Conservation (phyloP, 1,140 invertebrate species). For the Solenopsis fugax region DNA sequence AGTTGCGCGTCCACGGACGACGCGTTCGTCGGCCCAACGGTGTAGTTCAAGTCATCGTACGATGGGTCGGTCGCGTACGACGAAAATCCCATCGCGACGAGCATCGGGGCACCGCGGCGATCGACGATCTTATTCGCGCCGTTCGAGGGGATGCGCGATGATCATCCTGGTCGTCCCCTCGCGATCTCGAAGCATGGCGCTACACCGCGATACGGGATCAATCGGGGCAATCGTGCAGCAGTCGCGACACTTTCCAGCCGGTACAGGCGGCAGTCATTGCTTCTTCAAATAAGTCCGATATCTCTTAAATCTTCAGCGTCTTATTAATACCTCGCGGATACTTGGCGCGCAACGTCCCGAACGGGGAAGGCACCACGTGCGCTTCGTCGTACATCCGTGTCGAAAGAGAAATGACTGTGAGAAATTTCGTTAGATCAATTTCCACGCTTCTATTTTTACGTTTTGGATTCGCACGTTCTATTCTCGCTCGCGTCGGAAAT, state of each 20-base stretch:
- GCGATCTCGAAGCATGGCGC: not conserved
- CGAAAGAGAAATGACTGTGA: conserved; percentile 8
- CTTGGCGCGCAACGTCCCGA: not conserved
- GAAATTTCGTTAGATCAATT: conserved; percentile 34
- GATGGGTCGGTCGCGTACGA: conserved; percentile 68
- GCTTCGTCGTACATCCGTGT: not conserved
- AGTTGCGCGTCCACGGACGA: conserved; percentile 79
- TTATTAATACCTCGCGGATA: conserved; percentile 2
- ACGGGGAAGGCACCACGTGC: not conserved
- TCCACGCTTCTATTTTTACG: conserved; percentile 27
- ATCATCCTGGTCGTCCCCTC: not conserved
- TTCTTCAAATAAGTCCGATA: not conserved
- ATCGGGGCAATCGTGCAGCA: not conserved
- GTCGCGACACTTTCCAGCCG: not conserved
- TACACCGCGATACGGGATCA: not conserved
- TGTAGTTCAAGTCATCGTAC: conserved; percentile 68
- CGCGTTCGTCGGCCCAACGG: conserved; percentile 34
- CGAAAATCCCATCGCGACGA: conserved; percentile 72
- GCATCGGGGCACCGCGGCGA: no score
- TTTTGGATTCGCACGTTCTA: conserved; percentile 4
- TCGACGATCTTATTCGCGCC: not conserved
- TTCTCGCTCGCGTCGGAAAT: not conserved
- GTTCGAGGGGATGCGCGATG: not conserved
- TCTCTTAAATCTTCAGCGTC: not conserved
- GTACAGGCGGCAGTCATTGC: not conserved